Evolutionary conservation across 2,113 vertebrate genomes (phyloP).

Genomic region (Laterallus jamaicensis): DNA sequence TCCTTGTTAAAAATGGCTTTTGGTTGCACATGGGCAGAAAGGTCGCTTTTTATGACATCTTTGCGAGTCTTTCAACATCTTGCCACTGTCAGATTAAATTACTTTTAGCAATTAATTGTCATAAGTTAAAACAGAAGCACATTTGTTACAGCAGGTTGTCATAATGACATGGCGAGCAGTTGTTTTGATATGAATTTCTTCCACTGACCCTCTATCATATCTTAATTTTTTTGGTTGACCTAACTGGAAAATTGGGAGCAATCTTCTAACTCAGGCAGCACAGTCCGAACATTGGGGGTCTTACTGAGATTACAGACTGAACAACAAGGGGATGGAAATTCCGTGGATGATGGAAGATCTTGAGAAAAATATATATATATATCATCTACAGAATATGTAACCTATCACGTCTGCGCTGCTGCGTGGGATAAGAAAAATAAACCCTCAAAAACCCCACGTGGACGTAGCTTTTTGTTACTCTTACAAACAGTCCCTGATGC

Average conservation of each 20-base stretch:
- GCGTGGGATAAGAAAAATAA: slow-evolving; percentile 2
- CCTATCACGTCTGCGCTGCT: background rate
- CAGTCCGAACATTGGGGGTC: slow-evolving; percentile 67
- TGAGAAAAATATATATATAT: background rate
- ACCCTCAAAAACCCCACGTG: background rate
- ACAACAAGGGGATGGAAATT: slow-evolving; percentile 64
- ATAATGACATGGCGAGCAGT: slow-evolving; percentile 81
- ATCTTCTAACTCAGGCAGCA: slow-evolving; percentile 76
- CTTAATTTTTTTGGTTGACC: slow-evolving; percentile 98
- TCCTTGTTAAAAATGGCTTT: slow-evolving; percentile 91
- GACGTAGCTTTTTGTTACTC: background rate
- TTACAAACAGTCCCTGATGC: background rate
- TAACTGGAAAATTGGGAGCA: slow-evolving; percentile 98
- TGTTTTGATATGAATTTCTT: slow-evolving; percentile 85
- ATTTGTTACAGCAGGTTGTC: slow-evolving; percentile 81
- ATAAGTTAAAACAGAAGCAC: slow-evolving; percentile 86
- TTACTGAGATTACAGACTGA: slow-evolving; percentile 52
- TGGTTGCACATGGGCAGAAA: slow-evolving; percentile 88
- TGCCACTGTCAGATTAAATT: slow-evolving; percentile 97
- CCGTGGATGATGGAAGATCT: slow-evolving; percentile 6
- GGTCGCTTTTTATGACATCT: slow-evolving; percentile 95
- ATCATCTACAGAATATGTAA: background rate
- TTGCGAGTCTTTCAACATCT: slow-evolving; percentile 83
- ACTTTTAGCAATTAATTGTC: slow-evolving; percentile 97
- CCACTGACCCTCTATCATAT: slow-evolving; percentile 75